Base-by-base conservation (phyloP, 1,140 invertebrate species). In the Tetragonula clypearis region DNA sequence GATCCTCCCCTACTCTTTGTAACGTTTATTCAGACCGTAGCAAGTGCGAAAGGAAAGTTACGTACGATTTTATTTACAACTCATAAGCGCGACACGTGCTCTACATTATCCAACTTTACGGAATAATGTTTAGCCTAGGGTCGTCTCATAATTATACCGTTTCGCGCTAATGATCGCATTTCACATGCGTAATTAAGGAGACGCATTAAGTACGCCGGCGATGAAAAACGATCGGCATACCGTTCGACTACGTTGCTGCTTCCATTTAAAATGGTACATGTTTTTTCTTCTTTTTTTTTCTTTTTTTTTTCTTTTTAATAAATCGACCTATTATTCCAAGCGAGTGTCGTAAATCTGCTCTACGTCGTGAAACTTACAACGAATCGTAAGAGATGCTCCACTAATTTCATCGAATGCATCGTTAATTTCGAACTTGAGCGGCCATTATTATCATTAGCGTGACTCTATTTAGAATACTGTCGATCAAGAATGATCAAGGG, bases 181-280 rank as follows among this genome's bases (percentile, higher is more conserved):
- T 78, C 69, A 71, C 53, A 72, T 69, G 19, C n/a, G 84, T 79
- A 85, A 85, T 85, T 85, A 85, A 49, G 79, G 71, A 19, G 69
- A 66, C 60, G 62, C 84, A 58, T 80, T 58, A 68, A 81, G 53
- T 49, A 80, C 58, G 60, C 78, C 49, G 23, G 69, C 23, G 15
- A 55, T 41, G 26, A 85, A 78, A 79, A 84, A 71, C 74, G 82
- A 84, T 84, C 69, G 78, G 35, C 75, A 62, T 30, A 30, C 35
- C 41, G 76, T 79, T 84, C 76, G 17, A 58, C 26, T 84, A 84
- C 77, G 82, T 73, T 84, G 60, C 41, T 84, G 53, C 56, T 17
- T 60, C 8, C 12, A 62, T 56, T 56, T 73, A 65, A 84, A 79
- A 79, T 65, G 82, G 76, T 41, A 56, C 56, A 49, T 8, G 8